A percentile compares a stretch with the other conserved stretches of the same genome.
These are phyloP conservation scores for Copsychus sechellarum DNA, from an alignment of 2,113 vertebrate genomes.

Conservation along the genomic window DNA sequence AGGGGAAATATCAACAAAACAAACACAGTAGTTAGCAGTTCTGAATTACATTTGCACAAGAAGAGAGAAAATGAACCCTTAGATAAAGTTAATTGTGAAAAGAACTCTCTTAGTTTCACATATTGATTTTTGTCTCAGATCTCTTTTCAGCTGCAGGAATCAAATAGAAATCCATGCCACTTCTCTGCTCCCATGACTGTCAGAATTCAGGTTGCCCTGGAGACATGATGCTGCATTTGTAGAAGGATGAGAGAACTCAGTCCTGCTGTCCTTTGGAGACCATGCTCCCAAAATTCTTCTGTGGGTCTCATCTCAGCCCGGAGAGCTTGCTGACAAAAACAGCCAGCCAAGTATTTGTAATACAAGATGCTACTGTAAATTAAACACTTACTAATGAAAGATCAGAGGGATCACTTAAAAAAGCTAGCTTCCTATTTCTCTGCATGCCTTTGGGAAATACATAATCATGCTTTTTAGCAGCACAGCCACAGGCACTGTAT, in stretches of 20 bases:
- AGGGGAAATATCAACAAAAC: neutral
- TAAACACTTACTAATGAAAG: slow-evolving; percentile 38
- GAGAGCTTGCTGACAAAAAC: neutral
- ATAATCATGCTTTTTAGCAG: neutral
- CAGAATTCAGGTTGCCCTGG: slow-evolving; percentile 42
- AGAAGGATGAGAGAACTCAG: neutral
- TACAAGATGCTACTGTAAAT: slow-evolving; percentile 21
- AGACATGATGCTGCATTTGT: neutral
- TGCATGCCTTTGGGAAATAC: slow-evolving; percentile 33
- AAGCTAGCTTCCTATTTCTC: slow-evolving; percentile 4
- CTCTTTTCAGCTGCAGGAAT: slow-evolving; percentile 6
- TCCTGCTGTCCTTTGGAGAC: neutral
- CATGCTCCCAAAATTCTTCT: neutral
- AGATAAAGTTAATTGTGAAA: slow-evolving; percentile 1
- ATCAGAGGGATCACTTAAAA: slow-evolving; percentile 42
- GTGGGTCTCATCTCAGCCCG: neutral
- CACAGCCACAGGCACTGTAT: neutral
- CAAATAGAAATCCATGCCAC: slow-evolving; percentile 32
- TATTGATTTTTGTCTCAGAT: slow-evolving; percentile 40
- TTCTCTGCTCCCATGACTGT: slow-evolving; percentile 11
- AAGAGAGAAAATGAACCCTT: neutral
- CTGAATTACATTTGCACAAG: neutral
- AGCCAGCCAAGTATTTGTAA: slow-evolving; percentile 54
- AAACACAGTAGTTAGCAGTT: neutral
- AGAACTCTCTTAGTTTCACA: neutral